Evolutionary conservation across 2,888 invertebrate genomes (phyloP).

Genomic region (Diabrotica balteata): DNA sequence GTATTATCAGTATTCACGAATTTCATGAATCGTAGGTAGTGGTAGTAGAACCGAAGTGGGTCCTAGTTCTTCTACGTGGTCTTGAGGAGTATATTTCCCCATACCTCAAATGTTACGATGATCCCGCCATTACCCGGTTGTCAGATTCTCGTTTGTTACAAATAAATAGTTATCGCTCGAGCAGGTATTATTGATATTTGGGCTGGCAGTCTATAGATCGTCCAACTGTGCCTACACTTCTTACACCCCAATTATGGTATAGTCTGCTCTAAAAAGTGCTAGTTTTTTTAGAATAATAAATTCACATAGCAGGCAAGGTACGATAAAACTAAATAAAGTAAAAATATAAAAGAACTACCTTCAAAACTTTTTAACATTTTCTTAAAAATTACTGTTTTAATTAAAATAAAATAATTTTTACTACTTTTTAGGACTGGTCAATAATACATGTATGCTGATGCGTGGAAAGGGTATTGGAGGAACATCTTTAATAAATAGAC

Average conservation of each 20-base stretch:
- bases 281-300: no score
- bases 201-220: no score
- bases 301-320: no score
- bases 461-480: conserved; percentile 64
- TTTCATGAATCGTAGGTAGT: not conserved
- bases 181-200: no score
- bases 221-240: no score
- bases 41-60: not conserved
- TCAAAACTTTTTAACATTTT: no score
- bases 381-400: not conserved
- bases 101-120: not conserved
- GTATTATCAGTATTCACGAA: not conserved
- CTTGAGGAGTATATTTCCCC: not conserved
- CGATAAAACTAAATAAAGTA: no score
- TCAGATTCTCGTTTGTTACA: not conserved
- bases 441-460: conserved; percentile 51
- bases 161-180: no score
- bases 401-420: not conserved
- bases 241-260: no score
- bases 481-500: conserved; percentile 60
- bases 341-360: no score
- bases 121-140: not conserved
- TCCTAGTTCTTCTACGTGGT: not conserved
- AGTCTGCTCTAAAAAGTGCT: no score
- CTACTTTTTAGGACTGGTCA: conserved; percentile 10